phyloP scores from a whole-genome alignment of 1,140 invertebrate genomes.

The Caenorhabditis inopinata region DNA sequence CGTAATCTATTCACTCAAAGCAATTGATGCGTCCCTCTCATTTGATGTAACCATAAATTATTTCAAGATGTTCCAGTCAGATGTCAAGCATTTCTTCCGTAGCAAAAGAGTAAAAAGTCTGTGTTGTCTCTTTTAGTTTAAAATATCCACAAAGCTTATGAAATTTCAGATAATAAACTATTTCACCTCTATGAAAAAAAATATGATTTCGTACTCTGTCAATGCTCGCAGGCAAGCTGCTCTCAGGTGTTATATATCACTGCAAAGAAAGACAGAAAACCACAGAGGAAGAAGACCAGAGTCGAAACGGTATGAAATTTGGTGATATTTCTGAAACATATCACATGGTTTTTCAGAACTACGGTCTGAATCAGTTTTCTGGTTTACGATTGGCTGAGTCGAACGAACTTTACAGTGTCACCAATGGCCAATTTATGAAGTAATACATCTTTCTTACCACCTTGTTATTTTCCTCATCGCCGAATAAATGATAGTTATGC shows the following conservation, averaged over 20 bases:
- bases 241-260: neutral
- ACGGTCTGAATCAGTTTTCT: too few relatives aligned
- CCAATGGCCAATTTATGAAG: too few relatives aligned
- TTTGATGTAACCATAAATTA: neutral
- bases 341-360: neutral
- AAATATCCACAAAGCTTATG: too few relatives aligned
- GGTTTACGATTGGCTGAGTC: too few relatives aligned
- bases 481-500: too few relatives aligned
- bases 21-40: neutral
- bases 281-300: neutral
- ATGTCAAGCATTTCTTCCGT: neutral
- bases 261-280: neutral
- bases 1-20: neutral
- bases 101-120: too few relatives aligned
- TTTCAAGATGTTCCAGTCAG: neutral
- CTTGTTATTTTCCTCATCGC: too few relatives aligned
- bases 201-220: neutral
- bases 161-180: neutral
- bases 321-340: too few relatives aligned
- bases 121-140: too few relatives aligned
- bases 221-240: neutral
- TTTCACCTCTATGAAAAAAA: neutral
- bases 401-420: too few relatives aligned
- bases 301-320: too few relatives aligned
- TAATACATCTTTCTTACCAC: too few relatives aligned